Base-by-base conservation (phyloP, 2,797 vertebrate species). In the Anabacerthia variegaticeps region DNA sequence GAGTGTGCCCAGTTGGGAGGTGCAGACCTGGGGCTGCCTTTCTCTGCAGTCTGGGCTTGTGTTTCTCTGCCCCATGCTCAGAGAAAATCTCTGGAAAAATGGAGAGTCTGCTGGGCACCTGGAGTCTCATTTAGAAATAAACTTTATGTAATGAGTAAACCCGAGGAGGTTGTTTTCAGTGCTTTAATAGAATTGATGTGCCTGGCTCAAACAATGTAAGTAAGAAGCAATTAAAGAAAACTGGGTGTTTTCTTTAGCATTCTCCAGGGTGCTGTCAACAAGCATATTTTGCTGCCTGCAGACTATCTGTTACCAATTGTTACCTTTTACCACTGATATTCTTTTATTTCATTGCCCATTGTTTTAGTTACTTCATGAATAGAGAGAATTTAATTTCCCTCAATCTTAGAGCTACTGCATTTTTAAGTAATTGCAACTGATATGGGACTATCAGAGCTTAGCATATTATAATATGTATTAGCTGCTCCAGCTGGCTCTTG, bases 341-440 rank as follows among this genome's bases (percentile, higher is more conserved):
- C 22, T 72, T 92, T 80, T 72, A 80, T 89, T 95, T 96, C 10
- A 10, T 13, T 97, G 78, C 28, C 82, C 82, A 30, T 94, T 95
- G 82, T 95, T 94, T 89, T 81, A 94, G 46, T 81, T 89, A 75
- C 36, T 93, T 88, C 79, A 86, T 84, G 58, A 95, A 92, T 91
- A 91, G 85, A 77, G 69, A 93, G 55, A 80, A 89, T 95, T 88
- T 92, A 83, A 94, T 92, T 94, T 62, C 30, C 72, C 66, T 94
- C 65, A 85, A 7, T 96, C 72, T 89, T 73, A 71, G 48, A 89
- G 58, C 62, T 85, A 61, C 62, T 93, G 85, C 51, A 89, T 91
- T 96, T 95, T 91, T 89, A 92, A 94, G 85, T 85, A 95, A 96
- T 85, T 96, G 91, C 65, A 85, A 91, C 58, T 77, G 93, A 91